These are phyloP conservation scores for Microcebus ravelobensis DNA, from an alignment of 2,113 vertebrate species.

Conservation along the genomic window DNA sequence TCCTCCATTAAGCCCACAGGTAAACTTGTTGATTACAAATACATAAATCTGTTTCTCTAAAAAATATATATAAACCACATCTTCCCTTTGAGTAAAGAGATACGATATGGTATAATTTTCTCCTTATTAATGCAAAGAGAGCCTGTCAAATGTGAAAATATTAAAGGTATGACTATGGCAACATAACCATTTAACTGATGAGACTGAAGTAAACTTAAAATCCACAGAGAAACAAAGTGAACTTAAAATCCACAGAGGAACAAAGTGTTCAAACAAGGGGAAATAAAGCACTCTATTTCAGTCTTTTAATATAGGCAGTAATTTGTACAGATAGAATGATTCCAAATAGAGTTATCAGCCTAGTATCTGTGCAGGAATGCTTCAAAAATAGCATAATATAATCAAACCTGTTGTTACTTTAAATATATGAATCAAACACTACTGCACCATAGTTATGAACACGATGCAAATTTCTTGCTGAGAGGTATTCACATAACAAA, in stretches of 20 bases:
- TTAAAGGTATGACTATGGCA: background rate
- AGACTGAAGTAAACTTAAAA: background rate
- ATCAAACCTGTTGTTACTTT: slow-evolving; percentile 51
- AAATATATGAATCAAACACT: slow-evolving; percentile 25
- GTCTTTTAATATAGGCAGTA: background rate
- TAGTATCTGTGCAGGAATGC: background rate
- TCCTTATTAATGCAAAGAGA: background rate
- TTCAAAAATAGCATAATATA: slow-evolving; percentile 24
- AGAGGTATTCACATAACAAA: slow-evolving; percentile 51
- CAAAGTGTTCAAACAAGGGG: background rate
- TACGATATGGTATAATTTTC: background rate
- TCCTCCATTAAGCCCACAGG: background rate
- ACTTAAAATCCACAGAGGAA: background rate
- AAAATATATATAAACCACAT: background rate
- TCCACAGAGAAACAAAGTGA: background rate
- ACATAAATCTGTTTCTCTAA: background rate
- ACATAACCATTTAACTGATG: background rate
- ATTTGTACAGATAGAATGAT: background rate
- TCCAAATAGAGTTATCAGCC: slow-evolving; percentile 5
- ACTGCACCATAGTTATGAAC: background rate
- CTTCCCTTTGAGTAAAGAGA: background rate
- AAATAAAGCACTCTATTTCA: background rate
- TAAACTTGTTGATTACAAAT: background rate
- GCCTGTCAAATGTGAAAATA: background rate
- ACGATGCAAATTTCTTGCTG: slow-evolving; percentile 46